Conservation (phyloP, 2,888 invertebrate species). For the Clivina fossor region DNA sequence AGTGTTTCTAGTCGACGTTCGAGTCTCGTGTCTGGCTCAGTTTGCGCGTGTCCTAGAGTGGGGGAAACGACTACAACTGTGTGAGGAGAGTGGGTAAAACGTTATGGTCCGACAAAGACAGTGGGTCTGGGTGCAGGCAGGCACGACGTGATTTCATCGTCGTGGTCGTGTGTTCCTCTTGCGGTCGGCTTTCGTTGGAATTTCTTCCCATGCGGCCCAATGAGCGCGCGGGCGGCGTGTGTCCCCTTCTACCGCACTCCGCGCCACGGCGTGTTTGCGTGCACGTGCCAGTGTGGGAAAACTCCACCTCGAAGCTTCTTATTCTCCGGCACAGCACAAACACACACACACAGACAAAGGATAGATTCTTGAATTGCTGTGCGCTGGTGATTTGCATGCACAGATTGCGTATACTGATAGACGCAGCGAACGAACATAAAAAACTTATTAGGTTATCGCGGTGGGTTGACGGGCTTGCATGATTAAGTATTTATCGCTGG, state of each 20-base stretch:
- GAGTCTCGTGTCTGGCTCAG: no score
- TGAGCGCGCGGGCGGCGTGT: constrained; percentile 28
- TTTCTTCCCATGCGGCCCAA: constrained; percentile 33
- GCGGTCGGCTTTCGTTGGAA: constrained; percentile 25
- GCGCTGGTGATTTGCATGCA: constrained; percentile 3
- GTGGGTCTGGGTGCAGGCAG: constrained; percentile 13
- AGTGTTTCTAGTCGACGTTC: background rate
- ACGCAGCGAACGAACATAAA: constrained; percentile 5
- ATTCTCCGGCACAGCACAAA: constrained; percentile 15
- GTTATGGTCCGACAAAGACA: no score
- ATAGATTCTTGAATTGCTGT: constrained; percentile 28
- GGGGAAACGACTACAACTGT: background rate
- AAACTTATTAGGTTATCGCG: constrained; percentile 28
- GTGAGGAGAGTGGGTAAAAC: background rate
- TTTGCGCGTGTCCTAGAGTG: background rate
- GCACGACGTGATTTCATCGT: constrained; percentile 26
- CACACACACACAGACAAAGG: constrained; percentile 22
- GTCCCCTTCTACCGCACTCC: constrained; percentile 35
- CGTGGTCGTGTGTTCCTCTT: background rate
- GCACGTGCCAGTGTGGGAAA: constrained; percentile 48
- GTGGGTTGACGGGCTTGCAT: constrained; percentile 8
- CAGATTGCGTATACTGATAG: background rate
- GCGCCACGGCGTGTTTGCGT: background rate
- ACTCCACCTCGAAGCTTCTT: constrained; percentile 50
- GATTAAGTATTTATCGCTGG: constrained; percentile 22